Base-by-base conservation (phyloP, 2,113 vertebrate genomes). In the Martes martes region DNA sequence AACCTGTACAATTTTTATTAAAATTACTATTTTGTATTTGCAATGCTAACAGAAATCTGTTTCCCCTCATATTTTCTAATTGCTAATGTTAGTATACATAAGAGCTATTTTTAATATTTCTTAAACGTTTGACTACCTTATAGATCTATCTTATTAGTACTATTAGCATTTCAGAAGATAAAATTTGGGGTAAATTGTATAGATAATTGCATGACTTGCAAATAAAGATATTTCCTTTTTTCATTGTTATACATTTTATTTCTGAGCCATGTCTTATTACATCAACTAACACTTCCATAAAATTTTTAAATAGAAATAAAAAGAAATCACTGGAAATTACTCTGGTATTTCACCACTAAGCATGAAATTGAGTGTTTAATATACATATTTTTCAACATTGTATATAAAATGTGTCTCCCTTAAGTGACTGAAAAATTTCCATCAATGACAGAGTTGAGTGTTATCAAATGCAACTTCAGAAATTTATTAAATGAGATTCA, bases 21-120 rank as follows among this genome's bases (percentile, higher is more conserved):
- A 90, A 96, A 80, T 81, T 69, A 71, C 14, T 47, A 71, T 93
- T 95, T 92, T 96, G 2, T 57, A 95, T 96, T 92, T 97, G 65
- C 87, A 95, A 96, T 94, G 92, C 50, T 92, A 94, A 84, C 94
- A 47, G 52, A 19, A 94, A 92, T 84, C 28, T 65, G 26, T 80
- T 95, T 94, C 81, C 90, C 71, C 61, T 95, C 76, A 63, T 69
- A 83, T 92, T 80, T 94, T 91, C 69, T 94, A 96, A 92, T 63
- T 92, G 47, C 4, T 39, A 76, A 95, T 81, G 19, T 90, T 82
- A 74, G 23, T n/a, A 14, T 65, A 76, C 39, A 55, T 80, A 92
- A 94, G 86, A 89, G 39, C 52, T 82, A 81, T 74, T 89, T 96
- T 95, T 69, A 84, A 31, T 90, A 45, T 84, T 96, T 96, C 47